Conservation (phyloP, 1,140 invertebrate species). For the Sycophaga agraensis region DNA sequence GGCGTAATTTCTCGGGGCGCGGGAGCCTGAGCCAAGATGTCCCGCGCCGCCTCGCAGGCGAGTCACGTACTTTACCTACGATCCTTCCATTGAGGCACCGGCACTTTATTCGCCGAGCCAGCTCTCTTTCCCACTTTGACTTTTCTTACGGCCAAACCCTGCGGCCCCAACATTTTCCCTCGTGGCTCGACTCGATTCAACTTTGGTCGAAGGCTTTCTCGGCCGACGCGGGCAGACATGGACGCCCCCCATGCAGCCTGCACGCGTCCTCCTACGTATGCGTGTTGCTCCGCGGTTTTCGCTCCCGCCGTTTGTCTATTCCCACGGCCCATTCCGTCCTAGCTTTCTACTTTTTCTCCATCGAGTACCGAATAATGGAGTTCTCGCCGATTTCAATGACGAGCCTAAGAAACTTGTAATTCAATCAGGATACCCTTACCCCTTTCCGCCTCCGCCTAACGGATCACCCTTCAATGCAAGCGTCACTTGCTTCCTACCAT, state of each 20-base stretch:
- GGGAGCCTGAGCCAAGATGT: constrained; percentile 26
- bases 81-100: constrained; percentile 26
- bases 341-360: neutral
- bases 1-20: constrained; percentile 24
- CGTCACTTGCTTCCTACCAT: no score
- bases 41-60: constrained; percentile 7
- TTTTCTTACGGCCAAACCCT: neutral
- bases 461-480: no score
- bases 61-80: constrained; percentile 31
- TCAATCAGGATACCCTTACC: no score
- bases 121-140: neutral
- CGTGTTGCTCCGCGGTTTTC: no score
- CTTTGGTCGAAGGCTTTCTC: constrained; percentile 9
- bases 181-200: constrained; percentile 21
- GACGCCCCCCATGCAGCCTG: no score
- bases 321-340: neutral
- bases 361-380: no score
- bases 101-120: constrained; percentile 27
- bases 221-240: neutral
- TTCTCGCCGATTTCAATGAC: no score
- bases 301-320: neutral
- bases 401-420: no score
- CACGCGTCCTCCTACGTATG: no score
- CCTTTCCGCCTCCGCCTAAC: no score
- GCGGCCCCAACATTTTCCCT: constrained; percentile 13